Evolutionary conservation across 2,797 vertebrate genomes (phyloP), one percentile per base, ranked within the genome.

Genomic region (Sciurus carolinensis): DNA sequence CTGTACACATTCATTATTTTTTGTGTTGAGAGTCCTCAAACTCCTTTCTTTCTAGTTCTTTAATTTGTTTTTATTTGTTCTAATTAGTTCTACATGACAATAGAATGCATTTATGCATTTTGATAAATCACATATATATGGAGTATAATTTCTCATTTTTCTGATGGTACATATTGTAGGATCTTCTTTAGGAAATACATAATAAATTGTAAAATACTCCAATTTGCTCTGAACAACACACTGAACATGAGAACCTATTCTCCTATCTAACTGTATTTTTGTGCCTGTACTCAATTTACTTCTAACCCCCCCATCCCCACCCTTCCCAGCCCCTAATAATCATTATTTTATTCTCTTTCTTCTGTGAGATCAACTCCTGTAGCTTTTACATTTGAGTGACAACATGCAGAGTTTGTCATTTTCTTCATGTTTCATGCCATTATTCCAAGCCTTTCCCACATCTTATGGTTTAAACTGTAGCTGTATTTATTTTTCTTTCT

Each of bases 381-480:
- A n/a, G 36, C n/a, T 7, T 87, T 30, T 11, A 52, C 9, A 20
- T 44, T 28, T 20, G 44, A 36, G 30, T 36, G 11, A 57, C 4
- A 76, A 13, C 12, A 6, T 47, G 24, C 1, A 15, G 4, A 26
- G 30, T 18, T 57, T 66, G 50, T n/a, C 15, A 66, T 82, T 86
- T 62, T 42, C 33, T 67, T 79, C 82, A 24, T 88, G 24, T 59
- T 92, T 81, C 50, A 30, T 79, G 39, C 30, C 33, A 73, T 47
- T 24, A 28, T 54, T 28, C 85, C 72, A 91, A 62, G 57, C 0
- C 64, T 85, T 96, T 79, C 47, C 30, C 75, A 44, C 17, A 26
- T 33, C n/a, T 52, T 75, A 18, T 8, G 17, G 26, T 66, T 57
- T 92, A 57, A 42, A 39, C n/a, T 86, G 93, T 47, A 69, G 17